Conservation (phyloP, 1,140 invertebrate genomes). For the Cecropterus lyciades region DNA sequence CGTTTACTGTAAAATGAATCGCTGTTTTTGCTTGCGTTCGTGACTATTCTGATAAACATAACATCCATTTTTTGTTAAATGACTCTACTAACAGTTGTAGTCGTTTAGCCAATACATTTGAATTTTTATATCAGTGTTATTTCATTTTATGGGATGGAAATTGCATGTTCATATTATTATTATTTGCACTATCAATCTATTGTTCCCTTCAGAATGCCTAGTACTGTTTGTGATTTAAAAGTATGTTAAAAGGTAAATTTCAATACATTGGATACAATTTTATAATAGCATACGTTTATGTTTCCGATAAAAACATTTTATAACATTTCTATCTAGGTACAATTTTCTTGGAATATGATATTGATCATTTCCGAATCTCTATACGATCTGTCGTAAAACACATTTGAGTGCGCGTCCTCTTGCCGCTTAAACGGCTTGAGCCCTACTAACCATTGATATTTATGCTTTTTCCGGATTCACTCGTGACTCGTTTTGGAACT, state of each 20-base stretch:
- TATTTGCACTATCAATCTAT: too few species aligned
- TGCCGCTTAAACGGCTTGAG: slow-evolving; percentile 50
- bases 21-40: slow-evolving; percentile 51
- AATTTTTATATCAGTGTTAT: not conserved
- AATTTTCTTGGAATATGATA: slow-evolving; percentile 46
- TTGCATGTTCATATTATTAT: too few species aligned
- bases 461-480: slow-evolving; percentile 66
- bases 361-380: slow-evolving; percentile 59
- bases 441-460: slow-evolving; percentile 68
- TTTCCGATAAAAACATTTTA: slow-evolving; percentile 5
- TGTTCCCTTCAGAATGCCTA: too few species aligned
- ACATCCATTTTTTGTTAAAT: slow-evolving; percentile 36
- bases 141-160: too few species aligned
- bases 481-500: slow-evolving; percentile 68
- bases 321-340: slow-evolving; percentile 15
- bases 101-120: slow-evolving; percentile 33
- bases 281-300: not conserved
- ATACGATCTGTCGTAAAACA: slow-evolving; percentile 61
- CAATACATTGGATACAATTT: not conserved
- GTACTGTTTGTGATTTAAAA: too few species aligned
- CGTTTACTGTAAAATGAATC: slow-evolving; percentile 58
- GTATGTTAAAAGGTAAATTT: too few species aligned
- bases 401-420: slow-evolving; percentile 56
- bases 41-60: slow-evolving; percentile 35
- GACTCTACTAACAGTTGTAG: slow-evolving; percentile 32